Percentiles rank a stretch among this genome's conserved stretches.
These are phyloP conservation scores for Turnix velox DNA, from an alignment of 2,113 vertebrate genomes.

Conservation along the genomic window DNA sequence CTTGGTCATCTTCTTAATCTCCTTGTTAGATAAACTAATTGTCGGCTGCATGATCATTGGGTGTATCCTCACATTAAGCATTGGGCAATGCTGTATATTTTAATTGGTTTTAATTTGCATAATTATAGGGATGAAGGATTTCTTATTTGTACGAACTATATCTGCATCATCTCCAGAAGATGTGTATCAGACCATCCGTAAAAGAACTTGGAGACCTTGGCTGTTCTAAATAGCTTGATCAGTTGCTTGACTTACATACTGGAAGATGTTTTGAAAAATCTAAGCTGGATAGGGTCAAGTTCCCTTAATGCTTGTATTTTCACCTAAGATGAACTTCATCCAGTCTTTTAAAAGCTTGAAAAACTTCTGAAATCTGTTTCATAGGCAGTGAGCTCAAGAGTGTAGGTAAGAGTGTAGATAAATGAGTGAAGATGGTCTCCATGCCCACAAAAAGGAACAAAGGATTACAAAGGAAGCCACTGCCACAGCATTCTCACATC, in stretches of 20 bases:
- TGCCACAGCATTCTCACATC: neutral
- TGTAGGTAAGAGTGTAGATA: neutral
- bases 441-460: neutral
- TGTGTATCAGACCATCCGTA: neutral
- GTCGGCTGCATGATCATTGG: neutral
- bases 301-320: neutral
- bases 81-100: neutral
- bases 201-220: neutral
- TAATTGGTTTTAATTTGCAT: constrained; percentile 41
- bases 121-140: neutral
- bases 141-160: constrained; percentile 5
- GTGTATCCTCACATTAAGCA: neutral
- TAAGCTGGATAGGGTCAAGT: neutral
- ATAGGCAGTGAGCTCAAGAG: neutral
- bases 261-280: neutral
- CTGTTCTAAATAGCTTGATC: neutral
- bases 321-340: neutral
- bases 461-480: neutral
- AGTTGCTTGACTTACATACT: neutral
- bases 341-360: neutral
- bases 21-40: constrained; percentile 17
- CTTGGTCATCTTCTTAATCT: neutral
- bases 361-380: neutral
- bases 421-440: neutral
- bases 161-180: neutral